These are phyloP conservation scores for Mamestra configurata DNA, from an alignment of 1,140 invertebrate genomes.

Conservation along the genomic window DNA sequence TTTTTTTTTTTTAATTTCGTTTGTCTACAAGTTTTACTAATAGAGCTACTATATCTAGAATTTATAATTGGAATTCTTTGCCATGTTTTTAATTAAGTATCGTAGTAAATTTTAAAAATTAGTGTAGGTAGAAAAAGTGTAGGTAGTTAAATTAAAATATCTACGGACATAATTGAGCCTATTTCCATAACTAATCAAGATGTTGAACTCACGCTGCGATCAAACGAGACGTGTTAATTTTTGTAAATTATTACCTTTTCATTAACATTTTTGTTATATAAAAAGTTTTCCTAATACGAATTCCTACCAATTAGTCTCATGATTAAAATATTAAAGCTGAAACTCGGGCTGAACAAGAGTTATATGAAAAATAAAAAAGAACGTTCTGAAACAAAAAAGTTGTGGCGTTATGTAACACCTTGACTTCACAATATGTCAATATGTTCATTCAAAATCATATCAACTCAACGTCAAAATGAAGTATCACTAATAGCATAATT, in stretches of 20 bases:
- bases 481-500: constrained; percentile 45
- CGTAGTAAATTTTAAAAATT: neutral
- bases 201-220: constrained; percentile 39
- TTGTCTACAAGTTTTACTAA: too few species aligned
- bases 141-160: constrained; percentile 35
- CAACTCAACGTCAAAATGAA: constrained; percentile 17
- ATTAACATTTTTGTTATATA: constrained; percentile 36
- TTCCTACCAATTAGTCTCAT: neutral
- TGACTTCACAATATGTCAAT: neutral
- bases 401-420: neutral
- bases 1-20: too few species aligned
- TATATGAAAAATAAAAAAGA: neutral
- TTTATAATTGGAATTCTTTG: neutral
- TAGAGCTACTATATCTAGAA: neutral
- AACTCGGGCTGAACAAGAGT: neutral
- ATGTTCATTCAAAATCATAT: neutral
- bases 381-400: neutral
- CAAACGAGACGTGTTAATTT: constrained; percentile 49
- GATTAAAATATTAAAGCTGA: neutral
- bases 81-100: neutral
- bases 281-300: constrained; percentile 4
- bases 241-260: constrained; percentile 37
- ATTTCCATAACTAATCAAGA: constrained; percentile 50
- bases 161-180: constrained; percentile 18
- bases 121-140: constrained; percentile 8